Percentiles rank a stretch among this genome's conserved stretches.
phyloP scores from a whole-genome alignment of 2,888 invertebrate species.

The Hylaea fasciaria region DNA sequence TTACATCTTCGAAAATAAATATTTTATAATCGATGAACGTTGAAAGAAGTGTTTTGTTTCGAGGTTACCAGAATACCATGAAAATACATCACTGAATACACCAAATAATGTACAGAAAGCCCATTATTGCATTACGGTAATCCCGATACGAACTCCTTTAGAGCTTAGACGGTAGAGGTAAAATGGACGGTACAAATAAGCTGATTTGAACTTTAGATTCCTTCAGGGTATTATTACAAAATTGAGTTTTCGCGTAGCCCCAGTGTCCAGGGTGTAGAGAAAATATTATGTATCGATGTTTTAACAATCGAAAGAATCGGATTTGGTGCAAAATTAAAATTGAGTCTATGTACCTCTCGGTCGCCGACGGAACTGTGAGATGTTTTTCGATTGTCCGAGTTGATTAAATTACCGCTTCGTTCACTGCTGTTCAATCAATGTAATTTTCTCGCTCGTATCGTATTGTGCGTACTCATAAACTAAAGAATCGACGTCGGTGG shows the following conservation, averaged over 20 bases:
- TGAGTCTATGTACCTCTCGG: no score
- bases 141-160: conserved; percentile 10
- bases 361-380: no score
- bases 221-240: conserved; percentile 20
- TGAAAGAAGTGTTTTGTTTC: conserved; percentile 13
- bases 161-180: no score
- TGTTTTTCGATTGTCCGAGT: no score
- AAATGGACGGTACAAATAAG: conserved; percentile 22
- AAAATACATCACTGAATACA: background rate
- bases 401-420: no score
- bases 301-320: no score
- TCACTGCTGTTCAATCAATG: no score
- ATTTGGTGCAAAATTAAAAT: no score
- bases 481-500: no score
- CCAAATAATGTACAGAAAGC: conserved; percentile 7
- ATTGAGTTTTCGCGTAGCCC: conserved; percentile 18
- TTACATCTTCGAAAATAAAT: background rate
- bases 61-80: conserved; percentile 1
- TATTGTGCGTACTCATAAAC: no score
- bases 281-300: no score
- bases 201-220: conserved; percentile 17
- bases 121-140: conserved; percentile 20
- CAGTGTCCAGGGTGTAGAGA: background rate
- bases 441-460: no score
- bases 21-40: conserved; percentile 5